Evolutionary conservation across 2,888 invertebrate species (phyloP), one percentile per base, ranked within the genome.

Genomic region (Polyploca ridens): DNA sequence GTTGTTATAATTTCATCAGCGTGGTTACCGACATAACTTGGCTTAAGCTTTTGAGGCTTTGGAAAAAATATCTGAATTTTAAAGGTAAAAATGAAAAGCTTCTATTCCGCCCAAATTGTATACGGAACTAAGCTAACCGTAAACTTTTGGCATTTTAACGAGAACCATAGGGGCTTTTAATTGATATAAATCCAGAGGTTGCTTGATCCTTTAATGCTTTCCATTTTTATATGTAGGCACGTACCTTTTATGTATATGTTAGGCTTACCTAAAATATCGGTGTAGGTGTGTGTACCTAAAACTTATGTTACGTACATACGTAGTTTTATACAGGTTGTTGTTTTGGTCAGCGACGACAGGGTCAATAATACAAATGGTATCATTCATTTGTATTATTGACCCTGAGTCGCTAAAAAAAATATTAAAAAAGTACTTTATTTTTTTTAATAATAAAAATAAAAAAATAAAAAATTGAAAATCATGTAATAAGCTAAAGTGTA

Each of bases 111-210:
- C 82, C 73, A 85, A 84, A 86, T 85, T 83, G 81, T 82, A 76
- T 80, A 81, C 74, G 77, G 73, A 77, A 79, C 75, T 78, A 79
- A 85, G 76, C 82, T 82, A 86, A 83, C 83, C 83, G 82, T 80
- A 80, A 84, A 86, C 79, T 84, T 86, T 82, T 74, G 69, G 75
- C 74, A 71, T 83, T 87, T 86, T 84, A 83, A 85, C 83, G 83
- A 86, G 81, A 65, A 73, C 76, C 70, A 69, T 72, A 76, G 69
- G 70, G 74, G 75, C 72, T 65, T 79, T 78, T 75, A 75, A 82
- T 78, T 78, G 69, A 75, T 76, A 75, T 76, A 77, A 73, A 70
- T 67, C 69, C 72, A 76, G 11, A 49, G 16, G 38, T 59, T 35
- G 19, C 16, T 7, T 49, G 2, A 11, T 5, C 11, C 7, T 7